phyloP scores from a whole-genome alignment of 2,888 invertebrate species.

The Monochamus alternatus region DNA sequence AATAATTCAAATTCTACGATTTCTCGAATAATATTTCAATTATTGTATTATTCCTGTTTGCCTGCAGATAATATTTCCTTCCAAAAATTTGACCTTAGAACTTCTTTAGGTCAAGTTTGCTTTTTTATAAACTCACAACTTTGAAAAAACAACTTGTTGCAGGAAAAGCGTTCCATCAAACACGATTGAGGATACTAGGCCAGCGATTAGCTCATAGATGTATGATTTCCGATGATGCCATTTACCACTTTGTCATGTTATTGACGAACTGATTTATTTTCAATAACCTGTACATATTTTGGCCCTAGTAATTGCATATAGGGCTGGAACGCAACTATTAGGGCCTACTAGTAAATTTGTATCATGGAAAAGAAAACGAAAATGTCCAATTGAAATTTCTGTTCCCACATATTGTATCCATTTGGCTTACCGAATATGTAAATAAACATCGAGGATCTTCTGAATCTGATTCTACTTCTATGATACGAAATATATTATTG shows the following conservation, averaged over 20 bases:
- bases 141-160: constrained; percentile 39
- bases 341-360: constrained; percentile 29
- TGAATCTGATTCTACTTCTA: constrained; percentile 3
- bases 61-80: too few relatives aligned
- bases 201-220: constrained; percentile 2
- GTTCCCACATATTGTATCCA: not conserved
- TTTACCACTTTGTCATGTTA: constrained; percentile 7
- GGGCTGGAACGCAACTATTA: constrained; percentile 55
- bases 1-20: not conserved
- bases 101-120: too few relatives aligned
- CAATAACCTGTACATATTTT: constrained; percentile 45
- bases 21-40: not conserved
- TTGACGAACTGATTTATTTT: constrained; percentile 27
- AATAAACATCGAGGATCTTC: not conserved
- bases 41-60: too few relatives aligned
- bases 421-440: not conserved
- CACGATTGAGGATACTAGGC: constrained; percentile 43
- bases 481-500: constrained; percentile 25
- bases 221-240: constrained; percentile 15
- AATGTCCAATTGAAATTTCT: not conserved
- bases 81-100: too few relatives aligned
- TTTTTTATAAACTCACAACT: not conserved
- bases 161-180: constrained; percentile 56
- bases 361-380: constrained; percentile 6
- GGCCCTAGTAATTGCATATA: constrained; percentile 45